Conservation (phyloP, 2,113 vertebrate species). For the Etheostoma cragini region DNA sequence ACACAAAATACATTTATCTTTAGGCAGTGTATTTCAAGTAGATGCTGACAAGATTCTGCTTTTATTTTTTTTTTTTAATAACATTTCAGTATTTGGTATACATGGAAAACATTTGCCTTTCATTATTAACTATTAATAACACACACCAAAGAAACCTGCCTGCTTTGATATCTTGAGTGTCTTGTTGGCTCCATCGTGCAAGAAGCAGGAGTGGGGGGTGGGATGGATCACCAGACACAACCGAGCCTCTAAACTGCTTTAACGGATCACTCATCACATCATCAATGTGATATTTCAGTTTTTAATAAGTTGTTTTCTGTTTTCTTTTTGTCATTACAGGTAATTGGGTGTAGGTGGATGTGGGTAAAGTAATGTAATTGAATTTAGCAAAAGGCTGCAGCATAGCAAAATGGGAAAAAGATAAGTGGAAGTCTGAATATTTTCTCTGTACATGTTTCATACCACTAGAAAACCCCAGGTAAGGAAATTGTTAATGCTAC, state of each 20-base stretch:
- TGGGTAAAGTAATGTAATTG: too few relatives aligned
- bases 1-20: neutral
- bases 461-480: too few relatives aligned
- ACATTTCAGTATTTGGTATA: slow-evolving; percentile 6
- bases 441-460: too few relatives aligned
- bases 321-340: neutral
- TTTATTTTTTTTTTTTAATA: neutral
- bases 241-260: slow-evolving; percentile 85
- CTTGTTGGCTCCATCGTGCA: slow-evolving; percentile 90
- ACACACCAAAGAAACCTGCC: neutral
- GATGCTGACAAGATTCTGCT: neutral
- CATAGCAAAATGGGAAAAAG: too few relatives aligned
- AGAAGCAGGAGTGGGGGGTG: slow-evolving; percentile 87
- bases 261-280: neutral
- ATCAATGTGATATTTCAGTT: neutral
- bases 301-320: neutral
- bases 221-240: slow-evolving; percentile 89
- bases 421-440: too few relatives aligned
- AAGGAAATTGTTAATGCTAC: too few relatives aligned
- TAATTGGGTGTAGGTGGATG: neutral
- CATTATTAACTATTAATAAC: neutral
- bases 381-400: too few relatives aligned
- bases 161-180: slow-evolving; percentile 87
- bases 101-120: slow-evolving; percentile 9
- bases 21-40: neutral